Evolutionary conservation across 2,888 invertebrate species (phyloP).

Genomic region (Megalurothrips usitatus): DNA sequence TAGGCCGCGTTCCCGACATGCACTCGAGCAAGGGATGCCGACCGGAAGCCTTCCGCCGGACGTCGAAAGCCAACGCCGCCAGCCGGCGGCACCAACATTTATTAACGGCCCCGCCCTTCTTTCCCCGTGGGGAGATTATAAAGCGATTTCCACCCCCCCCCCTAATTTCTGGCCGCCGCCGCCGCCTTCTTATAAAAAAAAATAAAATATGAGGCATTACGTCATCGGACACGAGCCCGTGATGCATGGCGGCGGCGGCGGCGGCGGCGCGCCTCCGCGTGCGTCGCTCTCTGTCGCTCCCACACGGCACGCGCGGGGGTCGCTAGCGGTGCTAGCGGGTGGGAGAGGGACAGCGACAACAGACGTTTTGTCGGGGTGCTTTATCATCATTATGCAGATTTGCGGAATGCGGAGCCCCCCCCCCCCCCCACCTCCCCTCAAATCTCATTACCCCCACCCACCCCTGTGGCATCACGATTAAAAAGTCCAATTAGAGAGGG

Average conservation of each 20-base stretch:
- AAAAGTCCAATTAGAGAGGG: background rate
- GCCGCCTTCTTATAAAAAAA: too few species aligned
- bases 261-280: background rate
- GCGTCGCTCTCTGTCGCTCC: background rate
- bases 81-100: too few species aligned
- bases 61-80: too few species aligned
- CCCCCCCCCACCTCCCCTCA: background rate
- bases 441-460: background rate
- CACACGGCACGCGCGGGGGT: background rate
- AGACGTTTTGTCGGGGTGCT: background rate
- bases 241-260: too few species aligned
- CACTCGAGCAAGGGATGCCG: too few species aligned
- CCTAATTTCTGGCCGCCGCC: too few species aligned
- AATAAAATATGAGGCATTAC: too few species aligned
- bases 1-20: background rate
- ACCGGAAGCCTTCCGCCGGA: background rate
- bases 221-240: too few species aligned
- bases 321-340: background rate
- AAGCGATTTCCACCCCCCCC: too few species aligned
- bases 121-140: too few species aligned
- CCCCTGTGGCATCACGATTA: background rate
- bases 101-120: too few species aligned
- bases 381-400: conserved; percentile 27
- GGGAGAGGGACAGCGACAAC: too few species aligned
- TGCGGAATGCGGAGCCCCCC: background rate